Evolutionary conservation across 2,797 vertebrate genomes (phyloP).

Genomic region (Synanceia verrucosa): DNA sequence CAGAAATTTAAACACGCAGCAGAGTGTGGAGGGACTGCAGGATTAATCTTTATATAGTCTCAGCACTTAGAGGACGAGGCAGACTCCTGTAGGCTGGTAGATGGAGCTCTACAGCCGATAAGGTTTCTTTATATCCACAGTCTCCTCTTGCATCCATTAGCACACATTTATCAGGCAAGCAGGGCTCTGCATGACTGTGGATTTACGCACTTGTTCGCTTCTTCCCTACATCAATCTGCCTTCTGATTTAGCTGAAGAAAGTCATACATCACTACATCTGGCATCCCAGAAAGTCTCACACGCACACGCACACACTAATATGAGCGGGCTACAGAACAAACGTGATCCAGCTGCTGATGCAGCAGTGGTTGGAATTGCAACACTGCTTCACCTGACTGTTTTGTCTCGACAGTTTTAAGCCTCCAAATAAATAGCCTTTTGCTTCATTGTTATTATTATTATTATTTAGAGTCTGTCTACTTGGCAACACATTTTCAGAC

Average conservation of each 20-base stretch:
- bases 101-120: not conserved
- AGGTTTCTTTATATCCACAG: not conserved
- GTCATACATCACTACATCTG: conserved; percentile 6
- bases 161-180: conserved; percentile 6
- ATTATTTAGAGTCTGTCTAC: conserved; percentile 15
- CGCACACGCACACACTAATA: conserved; percentile 14
- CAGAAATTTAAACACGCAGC: not conserved
- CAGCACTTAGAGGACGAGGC: conserved; percentile 26
- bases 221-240: conserved; percentile 5
- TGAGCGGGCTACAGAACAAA: conserved; percentile 32
- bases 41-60: conserved; percentile 25
- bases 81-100: not conserved
- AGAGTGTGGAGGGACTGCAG: not conserved
- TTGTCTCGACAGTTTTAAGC: conserved; percentile 33
- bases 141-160: conserved; percentile 8
- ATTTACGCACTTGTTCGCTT: conserved; percentile 13
- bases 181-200: not conserved
- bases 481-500: conserved; percentile 22
- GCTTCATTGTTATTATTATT: conserved; percentile 19
- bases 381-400: conserved; percentile 21
- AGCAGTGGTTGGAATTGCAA: conserved; percentile 35
- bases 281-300: conserved; percentile 3
- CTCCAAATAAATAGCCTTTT: conserved; percentile 50
- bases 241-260: conserved; percentile 10
- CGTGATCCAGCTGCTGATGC: conserved; percentile 57